These are phyloP conservation scores for Nannospalax galili DNA, from an alignment of 2,113 vertebrate genomes.

Conservation along the genomic window DNA sequence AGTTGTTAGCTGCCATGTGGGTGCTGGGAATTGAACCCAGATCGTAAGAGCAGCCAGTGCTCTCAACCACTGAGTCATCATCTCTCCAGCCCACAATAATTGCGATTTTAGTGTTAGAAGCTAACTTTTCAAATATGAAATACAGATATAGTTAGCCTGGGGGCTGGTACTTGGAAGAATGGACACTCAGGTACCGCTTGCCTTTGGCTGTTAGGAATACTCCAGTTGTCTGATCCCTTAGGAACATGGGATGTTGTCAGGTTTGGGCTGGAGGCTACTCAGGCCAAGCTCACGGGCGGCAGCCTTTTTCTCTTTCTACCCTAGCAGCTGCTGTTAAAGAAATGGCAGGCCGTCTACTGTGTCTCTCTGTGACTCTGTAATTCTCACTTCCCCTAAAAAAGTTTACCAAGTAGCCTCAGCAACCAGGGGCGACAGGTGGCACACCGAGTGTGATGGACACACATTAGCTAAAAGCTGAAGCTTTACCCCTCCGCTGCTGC, in stretches of 20 bases:
- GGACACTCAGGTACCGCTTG: neutral
- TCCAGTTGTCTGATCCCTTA: neutral
- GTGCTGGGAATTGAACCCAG: no score
- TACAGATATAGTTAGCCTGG: neutral
- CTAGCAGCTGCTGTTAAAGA: neutral
- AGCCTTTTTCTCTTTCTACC: neutral
- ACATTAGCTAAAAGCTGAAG: neutral
- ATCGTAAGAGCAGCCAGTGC: no score
- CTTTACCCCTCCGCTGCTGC: neutral
- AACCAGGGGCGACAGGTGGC: neutral
- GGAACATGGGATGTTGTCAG: neutral
- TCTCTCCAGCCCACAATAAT: no score
- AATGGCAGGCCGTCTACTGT: rapidly evolving
- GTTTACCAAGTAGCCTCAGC: neutral
- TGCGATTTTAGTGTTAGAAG: neutral
- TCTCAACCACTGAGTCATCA: no score
- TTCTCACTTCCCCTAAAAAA: neutral
- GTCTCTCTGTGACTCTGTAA: neutral
- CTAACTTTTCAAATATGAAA: conserved; percentile 34
- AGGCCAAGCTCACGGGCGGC: neutral
- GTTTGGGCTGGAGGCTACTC: neutral
- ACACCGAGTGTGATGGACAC: neutral
- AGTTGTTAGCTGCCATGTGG: no score
- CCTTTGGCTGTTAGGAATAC: neutral
- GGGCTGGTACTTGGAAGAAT: neutral